phyloP scores from a whole-genome alignment of 1,140 invertebrate genomes.

The Brachionus angularis region DNA sequence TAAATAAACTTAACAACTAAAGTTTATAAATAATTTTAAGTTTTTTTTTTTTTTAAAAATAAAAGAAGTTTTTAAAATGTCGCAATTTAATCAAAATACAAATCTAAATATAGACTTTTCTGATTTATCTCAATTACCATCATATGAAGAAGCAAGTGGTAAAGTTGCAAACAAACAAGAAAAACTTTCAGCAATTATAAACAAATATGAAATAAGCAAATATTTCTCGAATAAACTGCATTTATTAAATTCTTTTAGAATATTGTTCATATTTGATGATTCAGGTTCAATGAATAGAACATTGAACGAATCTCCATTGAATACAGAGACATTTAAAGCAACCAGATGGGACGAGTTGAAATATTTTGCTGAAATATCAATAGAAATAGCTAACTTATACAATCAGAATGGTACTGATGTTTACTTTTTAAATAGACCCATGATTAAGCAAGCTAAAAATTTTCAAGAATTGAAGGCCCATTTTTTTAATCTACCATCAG shows the following conservation, averaged over 20 bases:
- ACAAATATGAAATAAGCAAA: not conserved
- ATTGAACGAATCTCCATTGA: too few species aligned
- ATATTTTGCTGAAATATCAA: not conserved
- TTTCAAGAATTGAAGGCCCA: not conserved
- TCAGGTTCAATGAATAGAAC: too few species aligned
- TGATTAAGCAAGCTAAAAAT: not conserved
- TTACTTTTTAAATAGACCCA: not conserved
- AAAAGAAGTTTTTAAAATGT: too few species aligned
- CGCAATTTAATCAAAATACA: too few species aligned
- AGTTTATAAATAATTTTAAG: too few species aligned
- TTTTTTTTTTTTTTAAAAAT: too few species aligned
- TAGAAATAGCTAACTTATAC: not conserved
- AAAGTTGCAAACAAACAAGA: too few species aligned
- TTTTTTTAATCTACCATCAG: not conserved
- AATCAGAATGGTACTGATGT: not conserved
- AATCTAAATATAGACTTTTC: too few species aligned
- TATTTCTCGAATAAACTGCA: not conserved
- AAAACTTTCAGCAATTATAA: not conserved
- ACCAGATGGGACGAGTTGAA: not conserved
- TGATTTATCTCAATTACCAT: too few species aligned
- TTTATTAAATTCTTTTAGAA: not conserved
- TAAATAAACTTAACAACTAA: too few species aligned
- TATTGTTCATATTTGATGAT: not conserved
- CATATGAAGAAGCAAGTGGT: too few species aligned
- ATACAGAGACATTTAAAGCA: too few species aligned